Evolutionary conservation across 2,888 invertebrate genomes (phyloP), one percentile per base, ranked within the genome.

Genomic region (Ophion costatus): DNA sequence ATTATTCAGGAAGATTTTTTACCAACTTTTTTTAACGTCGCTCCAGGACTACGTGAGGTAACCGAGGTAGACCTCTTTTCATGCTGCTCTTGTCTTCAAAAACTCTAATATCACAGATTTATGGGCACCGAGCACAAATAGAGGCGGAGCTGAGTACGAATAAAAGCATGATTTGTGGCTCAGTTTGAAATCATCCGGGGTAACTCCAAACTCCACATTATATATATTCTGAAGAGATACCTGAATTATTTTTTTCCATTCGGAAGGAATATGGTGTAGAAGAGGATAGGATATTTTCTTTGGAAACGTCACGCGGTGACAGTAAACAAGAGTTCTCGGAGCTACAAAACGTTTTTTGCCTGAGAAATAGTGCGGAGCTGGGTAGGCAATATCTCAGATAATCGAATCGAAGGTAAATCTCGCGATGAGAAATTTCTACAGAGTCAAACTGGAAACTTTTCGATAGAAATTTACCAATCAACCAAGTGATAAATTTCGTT

Each of bases 141-240:
- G 66, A 64, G 56, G 67, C 22, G 20, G 73, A 42, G 67, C 22
- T 29, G 71, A 73, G 42, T 17, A 38, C 75, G 45, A 82, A 77
- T 64, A 84, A 85, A 78, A 86, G 80, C 38, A 70, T 86, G 86
- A 86, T 86, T 86, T 86, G 86, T 86, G 86, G 69, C 79, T 70
- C 7, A 80, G 78, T 66, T 64, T 82, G 81, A 80, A 84, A 86
- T 82, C 79, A 80, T 85, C 74, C 74, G 71, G 24, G 38, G 22
- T 64, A 38, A 38, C 38, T 45, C 57, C 14, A 22, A 38, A 17
- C 17, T 76, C 57, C 66, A 56, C 74, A 51, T 56, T 24, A 74
- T 74, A 42, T 64, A 14, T 51, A 66, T 74, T 80, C 20, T 45
- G 56, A 57, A 57, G 38, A 33, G 33, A 56, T 6, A 64, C 9